A percentile compares a stretch with the other conserved stretches of the same genome.
These are phyloP conservation scores for Tinea semifulvella DNA, from an alignment of 2,888 invertebrate genomes.

Conservation along the genomic window DNA sequence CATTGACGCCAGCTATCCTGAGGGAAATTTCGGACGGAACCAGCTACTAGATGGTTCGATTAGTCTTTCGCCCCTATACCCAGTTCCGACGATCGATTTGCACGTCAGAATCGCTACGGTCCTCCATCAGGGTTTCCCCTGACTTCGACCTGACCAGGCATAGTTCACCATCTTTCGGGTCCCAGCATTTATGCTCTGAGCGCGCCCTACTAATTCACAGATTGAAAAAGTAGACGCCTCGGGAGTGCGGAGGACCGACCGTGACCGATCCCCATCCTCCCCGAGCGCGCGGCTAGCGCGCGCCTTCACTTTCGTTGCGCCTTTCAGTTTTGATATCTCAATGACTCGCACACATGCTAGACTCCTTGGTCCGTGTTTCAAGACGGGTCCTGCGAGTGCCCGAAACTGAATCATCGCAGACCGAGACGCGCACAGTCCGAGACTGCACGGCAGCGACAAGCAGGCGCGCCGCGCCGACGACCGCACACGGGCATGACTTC, in stretches of 20 bases:
- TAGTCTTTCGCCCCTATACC: slow-evolving; percentile 77
- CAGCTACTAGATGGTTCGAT: slow-evolving; percentile 83
- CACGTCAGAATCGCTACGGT: slow-evolving; percentile 80
- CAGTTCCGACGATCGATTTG: slow-evolving; percentile 82
- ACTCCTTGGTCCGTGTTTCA: slow-evolving; percentile 83
- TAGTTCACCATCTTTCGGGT: slow-evolving; percentile 81
- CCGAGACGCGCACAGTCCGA: slow-evolving; percentile 36
- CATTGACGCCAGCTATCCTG: slow-evolving; percentile 71
- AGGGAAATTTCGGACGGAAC: slow-evolving; percentile 81
- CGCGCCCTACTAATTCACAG: slow-evolving; percentile 52
- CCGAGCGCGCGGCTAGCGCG: slow-evolving; percentile 34
- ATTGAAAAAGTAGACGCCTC: slow-evolving; percentile 62
- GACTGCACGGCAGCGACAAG: slow-evolving; percentile 28
- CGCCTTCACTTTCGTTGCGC: slow-evolving; percentile 73
- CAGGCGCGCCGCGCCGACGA: slow-evolving; percentile 28
- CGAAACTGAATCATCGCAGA: slow-evolving; percentile 40
- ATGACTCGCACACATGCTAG: slow-evolving; percentile 76
- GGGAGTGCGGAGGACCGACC: slow-evolving; percentile 60
- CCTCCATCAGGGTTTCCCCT: slow-evolving; percentile 76
- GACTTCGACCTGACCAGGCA: slow-evolving; percentile 76
- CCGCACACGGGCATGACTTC: slow-evolving; percentile 32
- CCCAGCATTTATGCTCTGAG: slow-evolving; percentile 73
- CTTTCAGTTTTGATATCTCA: slow-evolving; percentile 66
- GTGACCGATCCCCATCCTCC: slow-evolving; percentile 50
- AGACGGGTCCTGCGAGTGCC: slow-evolving; percentile 73